Conservation (phyloP, 1,140 invertebrate species). For the Tetragnatha versicolor region DNA sequence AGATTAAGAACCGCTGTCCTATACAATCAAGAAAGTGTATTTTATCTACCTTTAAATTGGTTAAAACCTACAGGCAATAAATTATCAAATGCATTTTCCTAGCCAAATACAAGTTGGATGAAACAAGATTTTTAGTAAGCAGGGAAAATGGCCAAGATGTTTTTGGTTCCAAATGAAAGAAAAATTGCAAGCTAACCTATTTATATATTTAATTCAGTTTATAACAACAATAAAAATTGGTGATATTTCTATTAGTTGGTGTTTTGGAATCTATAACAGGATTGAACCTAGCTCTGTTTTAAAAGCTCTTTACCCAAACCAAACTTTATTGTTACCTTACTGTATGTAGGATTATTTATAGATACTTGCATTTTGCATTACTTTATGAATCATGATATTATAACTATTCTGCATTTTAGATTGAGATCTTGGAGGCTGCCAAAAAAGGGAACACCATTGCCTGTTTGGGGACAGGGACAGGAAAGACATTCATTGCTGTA, state of each 20-base stretch:
- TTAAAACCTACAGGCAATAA: no score
- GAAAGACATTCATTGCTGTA: constrained; percentile 92
- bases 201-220: no score
- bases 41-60: no score
- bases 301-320: no score
- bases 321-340: not conserved
- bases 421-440: constrained; percentile 80
- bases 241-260: not conserved
- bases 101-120: no score
- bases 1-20: no score
- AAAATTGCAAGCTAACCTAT: no score
- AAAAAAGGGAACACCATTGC: constrained; percentile 82
- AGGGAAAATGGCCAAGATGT: no score
- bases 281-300: not conserved
- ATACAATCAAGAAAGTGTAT: no score
- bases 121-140: no score
- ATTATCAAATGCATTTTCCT: no score
- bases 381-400: not conserved
- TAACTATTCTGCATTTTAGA: constrained; percentile 62
- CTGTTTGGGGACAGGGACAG: constrained; percentile 86
- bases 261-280: not conserved
- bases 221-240: not conserved
- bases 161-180: no score
- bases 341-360: not conserved
- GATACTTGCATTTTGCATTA: not conserved